Conservation (phyloP, 2,888 invertebrate species). For the Aspidiotus rigidus region DNA sequence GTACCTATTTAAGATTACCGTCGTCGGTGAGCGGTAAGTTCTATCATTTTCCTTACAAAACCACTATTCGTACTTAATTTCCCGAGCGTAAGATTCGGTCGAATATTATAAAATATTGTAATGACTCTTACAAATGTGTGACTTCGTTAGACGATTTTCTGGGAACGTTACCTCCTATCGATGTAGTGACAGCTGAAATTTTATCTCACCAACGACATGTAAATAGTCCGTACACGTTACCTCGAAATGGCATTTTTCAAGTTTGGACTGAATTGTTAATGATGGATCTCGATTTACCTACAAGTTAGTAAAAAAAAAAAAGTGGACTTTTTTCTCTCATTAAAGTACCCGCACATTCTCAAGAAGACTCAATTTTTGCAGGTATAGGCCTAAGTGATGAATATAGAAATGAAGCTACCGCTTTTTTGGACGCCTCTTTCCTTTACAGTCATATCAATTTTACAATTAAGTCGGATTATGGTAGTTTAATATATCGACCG, state of each 20-base stretch:
- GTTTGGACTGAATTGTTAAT: slow-evolving; percentile 19
- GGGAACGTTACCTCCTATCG: slow-evolving; percentile 1
- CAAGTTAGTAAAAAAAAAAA: slow-evolving; percentile 3
- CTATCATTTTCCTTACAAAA: background rate
- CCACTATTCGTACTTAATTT: background rate
- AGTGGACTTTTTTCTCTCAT: background rate
- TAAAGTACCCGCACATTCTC: background rate
- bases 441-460: slow-evolving; percentile 10
- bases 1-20: slow-evolving; percentile 63
- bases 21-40: slow-evolving; percentile 45
- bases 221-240: background rate
- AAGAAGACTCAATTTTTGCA: background rate
- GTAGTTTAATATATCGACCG: background rate
- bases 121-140: background rate
- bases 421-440: slow-evolving; percentile 21
- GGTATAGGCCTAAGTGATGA: background rate
- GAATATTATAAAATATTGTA: background rate
- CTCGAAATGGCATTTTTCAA: slow-evolving; percentile 6
- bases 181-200: background rate
- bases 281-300: slow-evolving; percentile 16
- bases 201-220: background rate
- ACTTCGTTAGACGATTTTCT: slow-evolving; percentile 3
- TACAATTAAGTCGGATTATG: background rate
- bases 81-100: background rate
- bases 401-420: slow-evolving; percentile 14